Evolutionary conservation across 2,113 vertebrate species (phyloP).

Genomic region (Paradisaea rubra): DNA sequence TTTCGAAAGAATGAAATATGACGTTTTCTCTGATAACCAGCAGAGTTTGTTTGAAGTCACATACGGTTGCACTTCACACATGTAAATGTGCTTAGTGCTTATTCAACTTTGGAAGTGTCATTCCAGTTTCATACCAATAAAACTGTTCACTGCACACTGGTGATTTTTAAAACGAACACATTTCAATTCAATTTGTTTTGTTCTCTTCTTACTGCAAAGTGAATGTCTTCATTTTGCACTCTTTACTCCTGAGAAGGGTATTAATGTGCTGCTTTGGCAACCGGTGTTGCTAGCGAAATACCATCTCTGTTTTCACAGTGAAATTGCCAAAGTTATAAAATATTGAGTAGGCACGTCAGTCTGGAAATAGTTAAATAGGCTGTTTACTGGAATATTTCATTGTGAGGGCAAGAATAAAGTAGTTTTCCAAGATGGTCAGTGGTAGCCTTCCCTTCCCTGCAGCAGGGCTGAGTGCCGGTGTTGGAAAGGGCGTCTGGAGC

Average conservation of each 20-base stretch:
- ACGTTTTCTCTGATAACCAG: neutral
- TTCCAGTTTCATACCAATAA: constrained; percentile 31
- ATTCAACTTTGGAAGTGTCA: neutral
- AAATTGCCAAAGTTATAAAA: constrained; percentile 2
- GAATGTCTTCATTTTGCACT: neutral
- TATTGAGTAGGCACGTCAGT: neutral
- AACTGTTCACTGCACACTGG: neutral
- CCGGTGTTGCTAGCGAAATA: neutral
- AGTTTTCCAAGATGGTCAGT: neutral
- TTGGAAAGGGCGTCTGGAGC: neutral
- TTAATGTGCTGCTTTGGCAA: constrained; percentile 17
- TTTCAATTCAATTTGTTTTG: neutral
- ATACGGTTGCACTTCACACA: neutral
- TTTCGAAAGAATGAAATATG: neutral
- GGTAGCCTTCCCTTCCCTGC: neutral
- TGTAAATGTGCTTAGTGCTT: neutral
- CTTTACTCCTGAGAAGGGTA: neutral
- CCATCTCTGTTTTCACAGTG: constrained; percentile 14
- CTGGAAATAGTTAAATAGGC: constrained; percentile 47
- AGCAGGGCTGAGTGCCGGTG: too few species aligned
- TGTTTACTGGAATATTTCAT: neutral
- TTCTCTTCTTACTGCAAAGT: neutral
- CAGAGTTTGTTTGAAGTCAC: constrained; percentile 29
- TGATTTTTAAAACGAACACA: neutral
- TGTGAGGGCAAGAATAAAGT: neutral